Percentiles rank a stretch among this genome's conserved stretches.
Conservation (phyloP, 2,113 vertebrate genomes). For the Centrocercus urophasianus region DNA sequence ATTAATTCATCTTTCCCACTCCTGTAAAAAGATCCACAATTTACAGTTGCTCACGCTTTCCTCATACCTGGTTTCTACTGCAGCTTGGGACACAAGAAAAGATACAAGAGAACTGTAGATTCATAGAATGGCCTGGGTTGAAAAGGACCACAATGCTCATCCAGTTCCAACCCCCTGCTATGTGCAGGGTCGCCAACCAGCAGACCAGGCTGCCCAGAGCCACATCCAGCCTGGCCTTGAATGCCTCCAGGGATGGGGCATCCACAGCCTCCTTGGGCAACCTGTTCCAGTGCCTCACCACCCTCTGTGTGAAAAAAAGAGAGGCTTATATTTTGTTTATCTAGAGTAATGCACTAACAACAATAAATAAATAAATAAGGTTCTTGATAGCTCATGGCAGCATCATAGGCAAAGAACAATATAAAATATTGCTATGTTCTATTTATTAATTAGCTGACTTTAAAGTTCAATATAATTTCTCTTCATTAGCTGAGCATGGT, state of each 20-base stretch:
- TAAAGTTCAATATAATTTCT: neutral
- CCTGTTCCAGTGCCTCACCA: no score
- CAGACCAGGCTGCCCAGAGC: no score
- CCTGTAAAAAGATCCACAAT: neutral
- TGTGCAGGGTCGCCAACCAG: no score
- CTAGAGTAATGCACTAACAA: neutral
- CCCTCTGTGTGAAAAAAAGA: neutral
- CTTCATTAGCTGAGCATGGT: neutral
- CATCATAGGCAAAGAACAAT: neutral
- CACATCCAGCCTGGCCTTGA: no score
- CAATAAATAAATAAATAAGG: neutral
- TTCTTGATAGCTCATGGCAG: neutral
- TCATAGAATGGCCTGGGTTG: no score
- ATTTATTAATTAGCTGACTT: neutral
- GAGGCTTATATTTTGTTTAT: neutral
- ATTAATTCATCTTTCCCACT: neutral
- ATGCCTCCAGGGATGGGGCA: no score
- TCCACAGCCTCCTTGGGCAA: no score
- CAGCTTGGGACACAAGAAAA: neutral
- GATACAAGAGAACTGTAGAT: neutral
- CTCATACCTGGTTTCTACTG: neutral
- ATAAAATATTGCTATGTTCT: rapidly evolving
- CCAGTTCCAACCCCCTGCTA: no score
- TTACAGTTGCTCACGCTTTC: neutral
- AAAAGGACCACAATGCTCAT: no score